A percentile compares a stretch with the other conserved stretches of the same genome.
phyloP scores from a whole-genome alignment of 2,797 vertebrate genomes.

The Gymnoscopelus microlampas region DNA sequence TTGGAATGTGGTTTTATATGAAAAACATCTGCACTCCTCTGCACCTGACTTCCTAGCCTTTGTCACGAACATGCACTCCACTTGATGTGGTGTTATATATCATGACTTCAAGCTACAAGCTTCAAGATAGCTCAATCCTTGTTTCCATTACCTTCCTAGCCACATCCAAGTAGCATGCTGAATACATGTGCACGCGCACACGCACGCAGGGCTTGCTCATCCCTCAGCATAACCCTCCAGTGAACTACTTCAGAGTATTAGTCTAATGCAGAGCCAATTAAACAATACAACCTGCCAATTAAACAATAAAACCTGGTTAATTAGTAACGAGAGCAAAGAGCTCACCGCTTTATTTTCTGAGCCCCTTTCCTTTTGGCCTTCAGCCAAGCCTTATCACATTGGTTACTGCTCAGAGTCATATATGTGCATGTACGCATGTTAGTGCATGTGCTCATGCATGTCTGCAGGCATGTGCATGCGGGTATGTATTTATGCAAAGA shows the following conservation, averaged over 20 bases:
- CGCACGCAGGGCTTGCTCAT: background rate
- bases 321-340: slow-evolving; percentile 32
- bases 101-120: too few relatives aligned
- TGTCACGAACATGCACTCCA: too few relatives aligned
- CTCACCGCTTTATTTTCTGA: too few relatives aligned
- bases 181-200: background rate
- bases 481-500: slow-evolving; percentile 2
- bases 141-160: too few relatives aligned
- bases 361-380: too few relatives aligned
- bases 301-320: slow-evolving; percentile 48
- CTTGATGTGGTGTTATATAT: too few relatives aligned
- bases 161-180: too few relatives aligned
- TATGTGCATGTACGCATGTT: background rate
- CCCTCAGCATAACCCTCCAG: slow-evolving; percentile 18
- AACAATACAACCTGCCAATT: slow-evolving; percentile 48
- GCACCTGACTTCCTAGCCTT: too few relatives aligned
- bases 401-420: background rate
- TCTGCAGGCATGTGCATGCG: background rate
- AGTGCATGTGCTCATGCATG: background rate
- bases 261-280: slow-evolving; percentile 43
- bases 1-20: background rate
- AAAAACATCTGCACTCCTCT: too few relatives aligned
- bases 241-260: slow-evolving; percentile 14
- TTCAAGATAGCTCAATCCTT: too few relatives aligned
- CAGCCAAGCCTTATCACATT: too few relatives aligned